These are phyloP conservation scores for Herpetotheres cachinnans DNA, from an alignment of 2,113 vertebrate species.

Conservation along the genomic window DNA sequence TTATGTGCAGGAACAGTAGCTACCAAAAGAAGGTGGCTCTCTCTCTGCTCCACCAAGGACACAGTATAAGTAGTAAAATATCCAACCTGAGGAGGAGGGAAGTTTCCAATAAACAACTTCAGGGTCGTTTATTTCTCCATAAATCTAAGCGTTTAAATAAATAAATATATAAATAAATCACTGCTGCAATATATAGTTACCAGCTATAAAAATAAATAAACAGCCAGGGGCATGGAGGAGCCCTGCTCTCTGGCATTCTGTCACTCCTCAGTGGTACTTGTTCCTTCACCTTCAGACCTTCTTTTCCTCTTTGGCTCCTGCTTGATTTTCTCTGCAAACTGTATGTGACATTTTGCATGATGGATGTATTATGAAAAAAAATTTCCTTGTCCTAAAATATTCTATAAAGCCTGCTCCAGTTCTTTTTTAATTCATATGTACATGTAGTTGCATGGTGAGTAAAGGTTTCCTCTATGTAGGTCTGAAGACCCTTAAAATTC, in stretches of 20 bases:
- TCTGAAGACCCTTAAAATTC: slow-evolving; percentile 49
- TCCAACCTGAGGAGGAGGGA: background rate
- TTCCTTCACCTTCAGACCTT: slow-evolving; percentile 21
- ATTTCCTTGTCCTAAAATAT: slow-evolving; percentile 1
- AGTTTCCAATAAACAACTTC: background rate
- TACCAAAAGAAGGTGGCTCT: background rate
- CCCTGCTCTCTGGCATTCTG: slow-evolving; percentile 19
- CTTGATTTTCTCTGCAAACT: slow-evolving; percentile 18
- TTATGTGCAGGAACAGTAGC: background rate
- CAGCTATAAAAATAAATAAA: slow-evolving; percentile 24
- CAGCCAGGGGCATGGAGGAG: background rate
- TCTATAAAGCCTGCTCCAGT: background rate
- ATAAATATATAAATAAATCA: background rate
- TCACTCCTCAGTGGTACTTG: background rate
- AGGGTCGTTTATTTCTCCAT: background rate
- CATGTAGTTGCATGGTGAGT: background rate
- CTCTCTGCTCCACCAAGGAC: background rate
- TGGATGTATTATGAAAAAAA: background rate
- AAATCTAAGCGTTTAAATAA: background rate
- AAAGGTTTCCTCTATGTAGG: background rate
- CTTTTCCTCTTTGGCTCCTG: slow-evolving; percentile 8
- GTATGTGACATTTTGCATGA: slow-evolving; percentile 4
- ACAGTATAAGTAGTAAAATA: background rate
- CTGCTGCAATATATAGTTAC: background rate
- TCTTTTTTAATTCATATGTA: background rate